Evolutionary conservation across 2,888 invertebrate genomes (phyloP), one percentile per base, ranked within the genome.

Genomic region (Dicycla oo): DNA sequence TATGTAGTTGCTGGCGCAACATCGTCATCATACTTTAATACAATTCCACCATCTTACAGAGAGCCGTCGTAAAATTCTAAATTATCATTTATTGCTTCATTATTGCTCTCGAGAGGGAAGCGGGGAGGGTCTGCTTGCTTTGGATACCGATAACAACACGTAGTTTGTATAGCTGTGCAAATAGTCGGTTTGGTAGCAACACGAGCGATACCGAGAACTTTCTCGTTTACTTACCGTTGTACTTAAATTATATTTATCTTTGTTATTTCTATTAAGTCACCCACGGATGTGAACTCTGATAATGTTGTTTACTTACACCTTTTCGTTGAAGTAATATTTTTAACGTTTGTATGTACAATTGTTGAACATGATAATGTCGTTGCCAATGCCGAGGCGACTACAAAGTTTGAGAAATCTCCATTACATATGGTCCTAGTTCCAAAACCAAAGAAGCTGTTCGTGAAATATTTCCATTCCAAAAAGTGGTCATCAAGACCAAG

Each of bases 161-260:
- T 80, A 90, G 95, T 95, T 95, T 95, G 91, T 91, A 92, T 95
- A 96, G 95, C 95, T 96, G 96, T 91, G 91, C 93, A 94, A 96
- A 96, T 93, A 88, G 83, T 67, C 87, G 89, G 90, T 92, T 90
- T 93, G 93, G 94, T 94, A 94, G 93, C 92, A 92, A 75, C 91
- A 92, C 90, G 91, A 89, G 86, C 91, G 87, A 89, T 94, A 94
- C 94, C 87, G 86, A 93, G 94, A 95, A 95, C 91, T 93, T 91
- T 92, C 92, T 90, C 89, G 90, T 94, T 93, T 93, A 91, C 91
- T 88, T 90, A 89, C 81, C 79, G 87, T 87, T 88, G 82, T 85
- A 88, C 89, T 89, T 89, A 90, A 90, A 92, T 92, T 90, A 90
- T 91, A 90, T 91, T 91, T 93, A 91, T 91, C 89, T 90, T 89